Percentiles rank a stretch among this genome's conserved stretches.
Evolutionary conservation across 2,888 invertebrate genomes (phyloP).

Genomic region (Cryptocheilus praepositus): DNA sequence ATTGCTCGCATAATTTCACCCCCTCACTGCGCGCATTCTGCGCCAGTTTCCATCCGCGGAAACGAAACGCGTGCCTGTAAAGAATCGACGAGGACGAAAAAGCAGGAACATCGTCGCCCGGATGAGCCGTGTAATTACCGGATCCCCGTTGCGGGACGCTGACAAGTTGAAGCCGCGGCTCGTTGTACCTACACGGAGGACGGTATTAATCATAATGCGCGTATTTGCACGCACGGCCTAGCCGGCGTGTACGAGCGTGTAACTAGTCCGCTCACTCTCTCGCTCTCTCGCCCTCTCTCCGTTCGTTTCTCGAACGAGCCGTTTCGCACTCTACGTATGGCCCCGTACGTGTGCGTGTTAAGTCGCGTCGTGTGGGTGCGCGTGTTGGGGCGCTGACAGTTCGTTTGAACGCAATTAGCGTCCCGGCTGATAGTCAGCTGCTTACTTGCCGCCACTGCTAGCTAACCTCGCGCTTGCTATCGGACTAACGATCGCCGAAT

Average conservation of each 20-base stretch:
- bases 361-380: constrained; percentile 32
- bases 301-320: not conserved
- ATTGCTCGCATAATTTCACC: no score
- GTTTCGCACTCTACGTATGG: not conserved
- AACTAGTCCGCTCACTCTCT: constrained; percentile 4
- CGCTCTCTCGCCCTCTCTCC: not conserved
- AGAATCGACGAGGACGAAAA: constrained; percentile 7
- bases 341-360: not conserved
- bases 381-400: constrained; percentile 69
- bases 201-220: constrained; percentile 66
- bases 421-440: constrained; percentile 61
- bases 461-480: constrained; percentile 53
- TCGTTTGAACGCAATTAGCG: constrained; percentile 73
- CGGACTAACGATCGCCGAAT: constrained; percentile 57
- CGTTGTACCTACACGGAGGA: constrained; percentile 33
- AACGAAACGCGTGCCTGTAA: not conserved
- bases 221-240: constrained; percentile 42
- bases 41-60: no score
- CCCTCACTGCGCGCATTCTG: no score
- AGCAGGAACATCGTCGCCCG: constrained; percentile 38
- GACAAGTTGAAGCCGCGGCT: constrained; percentile 57
- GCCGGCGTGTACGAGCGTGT: not conserved
- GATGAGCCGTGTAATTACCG: constrained; percentile 56
- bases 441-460: constrained; percentile 35
- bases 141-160: constrained; percentile 53